Evolutionary conservation across 2,888 invertebrate species (phyloP).

Genomic region (Rhingia campestris): DNA sequence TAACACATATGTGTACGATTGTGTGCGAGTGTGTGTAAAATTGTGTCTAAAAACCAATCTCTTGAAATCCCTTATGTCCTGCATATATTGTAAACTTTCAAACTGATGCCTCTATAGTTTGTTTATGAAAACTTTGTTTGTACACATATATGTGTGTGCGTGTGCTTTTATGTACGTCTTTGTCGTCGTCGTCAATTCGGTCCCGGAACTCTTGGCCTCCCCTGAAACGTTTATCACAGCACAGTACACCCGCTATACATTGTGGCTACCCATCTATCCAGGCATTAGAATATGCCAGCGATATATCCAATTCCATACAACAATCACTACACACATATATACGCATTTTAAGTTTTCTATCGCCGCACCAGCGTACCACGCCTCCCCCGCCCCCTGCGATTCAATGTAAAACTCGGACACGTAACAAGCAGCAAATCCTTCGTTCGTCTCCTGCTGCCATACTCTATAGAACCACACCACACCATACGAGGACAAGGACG

Average conservation of each 20-base stretch:
- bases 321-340: slow-evolving; percentile 45
- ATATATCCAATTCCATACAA: slow-evolving; percentile 70
- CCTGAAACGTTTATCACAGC: slow-evolving; percentile 65
- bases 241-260: slow-evolving; percentile 38
- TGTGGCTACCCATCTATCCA: slow-evolving; percentile 65
- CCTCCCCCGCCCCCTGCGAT: slow-evolving; percentile 3
- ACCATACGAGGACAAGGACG: neutral
- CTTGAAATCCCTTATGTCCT: slow-evolving; percentile 74
- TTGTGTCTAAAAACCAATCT: slow-evolving; percentile 73
- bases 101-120: slow-evolving; percentile 73
- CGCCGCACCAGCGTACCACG: slow-evolving; percentile 17
- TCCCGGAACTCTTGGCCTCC: slow-evolving; percentile 34
- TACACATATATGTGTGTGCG: slow-evolving; percentile 31
- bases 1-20: slow-evolving; percentile 19
- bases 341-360: slow-evolving; percentile 73
- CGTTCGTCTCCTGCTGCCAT: slow-evolving; percentile 45
- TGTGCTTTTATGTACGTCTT: slow-evolving; percentile 62
- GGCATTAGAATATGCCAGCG: slow-evolving; percentile 72
- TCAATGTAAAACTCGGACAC: slow-evolving; percentile 73
- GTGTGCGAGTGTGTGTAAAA: slow-evolving; percentile 11
- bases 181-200: slow-evolving; percentile 53
- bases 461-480: slow-evolving; percentile 1
- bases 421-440: slow-evolving; percentile 73
- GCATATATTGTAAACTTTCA: slow-evolving; percentile 74
- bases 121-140: slow-evolving; percentile 72